phyloP scores from a whole-genome alignment of 2,797 vertebrate species.

The Simalia tracyae region DNA sequence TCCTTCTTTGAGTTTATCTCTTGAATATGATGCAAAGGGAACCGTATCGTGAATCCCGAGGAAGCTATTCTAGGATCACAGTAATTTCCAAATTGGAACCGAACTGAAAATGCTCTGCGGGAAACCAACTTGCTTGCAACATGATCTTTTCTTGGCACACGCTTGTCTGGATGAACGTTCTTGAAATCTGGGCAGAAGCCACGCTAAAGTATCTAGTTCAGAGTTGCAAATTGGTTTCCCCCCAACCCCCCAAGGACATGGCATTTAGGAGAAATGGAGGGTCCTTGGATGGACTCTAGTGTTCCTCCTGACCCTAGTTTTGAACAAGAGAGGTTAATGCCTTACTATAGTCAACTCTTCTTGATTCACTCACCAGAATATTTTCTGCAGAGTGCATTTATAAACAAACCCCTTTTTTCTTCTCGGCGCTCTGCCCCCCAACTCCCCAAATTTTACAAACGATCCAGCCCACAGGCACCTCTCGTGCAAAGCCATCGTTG shows the following conservation, averaged over 20 bases:
- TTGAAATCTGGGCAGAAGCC: background rate
- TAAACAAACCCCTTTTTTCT: background rate
- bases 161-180: background rate
- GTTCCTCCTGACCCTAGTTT: background rate
- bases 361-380: background rate
- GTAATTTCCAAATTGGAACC: background rate
- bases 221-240: conserved; percentile 35
- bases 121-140: too few relatives aligned
- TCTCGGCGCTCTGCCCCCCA: background rate
- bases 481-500: too few relatives aligned
- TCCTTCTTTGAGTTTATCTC: background rate
- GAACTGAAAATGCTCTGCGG: background rate
- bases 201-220: background rate
- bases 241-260: background rate
- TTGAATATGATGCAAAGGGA: background rate
- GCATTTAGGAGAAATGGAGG: background rate
- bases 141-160: background rate
- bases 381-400: background rate
- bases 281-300: background rate
- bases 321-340: background rate
- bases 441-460: background rate
- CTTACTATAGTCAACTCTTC: background rate
- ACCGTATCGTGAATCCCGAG: background rate
- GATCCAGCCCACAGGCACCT: too few relatives aligned
- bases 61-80: background rate